Evolutionary conservation across 1,140 invertebrate genomes (phyloP), one percentile per base, ranked within the genome.

Genomic region (Melanaphis sacchari): DNA sequence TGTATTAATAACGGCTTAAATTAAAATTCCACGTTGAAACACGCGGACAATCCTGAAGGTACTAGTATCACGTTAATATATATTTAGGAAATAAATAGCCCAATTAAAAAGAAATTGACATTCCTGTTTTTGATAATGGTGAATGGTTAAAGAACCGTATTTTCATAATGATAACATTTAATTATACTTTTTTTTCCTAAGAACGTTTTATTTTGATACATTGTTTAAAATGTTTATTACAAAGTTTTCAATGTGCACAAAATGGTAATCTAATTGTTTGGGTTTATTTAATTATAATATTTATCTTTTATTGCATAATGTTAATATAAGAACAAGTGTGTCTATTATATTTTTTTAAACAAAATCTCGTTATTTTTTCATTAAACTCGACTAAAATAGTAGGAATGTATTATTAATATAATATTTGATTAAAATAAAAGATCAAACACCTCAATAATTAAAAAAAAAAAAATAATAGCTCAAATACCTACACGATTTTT

Each of bases 31-130:
- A n/a, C n/a, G 54, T 40, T n/a, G 38, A 76, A 43, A 76, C 59
- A n/a, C n/a, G 52, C 90, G 21, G 40, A 40, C 31, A 15, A 43
- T 76, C 31, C 21, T 41, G 90, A n/a, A 91, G 49, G 88, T 89
- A 89, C 36, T 89, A 89, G 31, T 26, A 59, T 59, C 26, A n/a
- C 31, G 18, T 4, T 18, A 76, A 18, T 76, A 91, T 76, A 66
- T n/a, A 15, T 91, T 43, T 11, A 21, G 21, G 90, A 66, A 59
- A 91, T 91, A 91, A 91, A 91, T 91, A 76, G 90, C 76, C 54
- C 90, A 91, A 59, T 91, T 91, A 89, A 89, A 89, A 54, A 89
- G 0, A 26, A 89, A 89, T 89, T 40, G 88, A 40, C 88, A 54
- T 89, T 89, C 49, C 36, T 54, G 88, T 40, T 89, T 52, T 89